phyloP scores from a whole-genome alignment of 2,113 vertebrate species.

The Furnarius figulus region DNA sequence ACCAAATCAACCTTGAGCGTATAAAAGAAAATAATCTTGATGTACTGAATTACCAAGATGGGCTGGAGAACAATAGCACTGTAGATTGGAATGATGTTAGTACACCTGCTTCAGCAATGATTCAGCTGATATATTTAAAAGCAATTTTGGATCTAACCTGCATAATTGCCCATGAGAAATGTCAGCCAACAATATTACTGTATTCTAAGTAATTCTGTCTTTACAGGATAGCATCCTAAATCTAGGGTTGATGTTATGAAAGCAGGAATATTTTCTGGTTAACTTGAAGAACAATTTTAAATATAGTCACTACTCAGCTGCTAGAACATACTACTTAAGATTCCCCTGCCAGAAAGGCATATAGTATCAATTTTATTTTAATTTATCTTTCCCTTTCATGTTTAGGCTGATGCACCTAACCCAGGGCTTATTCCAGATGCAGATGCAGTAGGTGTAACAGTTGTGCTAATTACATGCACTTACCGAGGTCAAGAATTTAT shows the following conservation, averaged over 20 bases:
- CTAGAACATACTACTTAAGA: not conserved
- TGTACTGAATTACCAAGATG: not conserved
- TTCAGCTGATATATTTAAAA: not conserved
- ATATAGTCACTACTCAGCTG: not conserved
- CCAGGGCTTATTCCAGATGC: conserved; percentile 85
- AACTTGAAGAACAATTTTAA: not conserved
- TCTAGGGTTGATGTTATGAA: not conserved
- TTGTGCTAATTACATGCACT: conserved; percentile 85
- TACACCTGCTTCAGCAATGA: not conserved
- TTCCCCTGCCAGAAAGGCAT: not conserved
- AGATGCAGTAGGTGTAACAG: conserved; percentile 84
- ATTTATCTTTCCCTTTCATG: conserved; percentile 13
- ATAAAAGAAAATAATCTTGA: too few species aligned
- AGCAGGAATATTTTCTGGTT: not conserved
- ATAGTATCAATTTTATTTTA: not conserved
- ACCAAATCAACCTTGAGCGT: not conserved
- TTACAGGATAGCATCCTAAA: not conserved
- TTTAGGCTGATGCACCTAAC: conserved; percentile 83
- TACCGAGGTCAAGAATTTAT: conserved; percentile 86
- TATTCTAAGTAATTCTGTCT: not conserved
- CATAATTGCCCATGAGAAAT: not conserved
- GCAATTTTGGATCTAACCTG: not conserved
- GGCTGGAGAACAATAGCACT: not conserved
- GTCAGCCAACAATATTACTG: not conserved
- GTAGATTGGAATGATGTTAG: not conserved